Conservation (phyloP, 2,888 invertebrate genomes). For the Marronus borbonicus region DNA sequence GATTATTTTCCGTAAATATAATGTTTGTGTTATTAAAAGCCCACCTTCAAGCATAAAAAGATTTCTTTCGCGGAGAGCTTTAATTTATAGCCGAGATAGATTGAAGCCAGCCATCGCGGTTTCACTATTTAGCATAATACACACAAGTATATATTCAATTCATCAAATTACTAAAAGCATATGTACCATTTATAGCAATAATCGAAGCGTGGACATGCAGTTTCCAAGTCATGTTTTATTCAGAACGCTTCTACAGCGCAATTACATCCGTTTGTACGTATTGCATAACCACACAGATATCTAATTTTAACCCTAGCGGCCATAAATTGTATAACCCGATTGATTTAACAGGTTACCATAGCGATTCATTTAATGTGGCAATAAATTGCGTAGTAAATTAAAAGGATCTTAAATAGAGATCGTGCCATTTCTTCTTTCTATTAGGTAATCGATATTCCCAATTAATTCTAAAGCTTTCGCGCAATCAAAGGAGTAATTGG, state of each 20-base stretch:
- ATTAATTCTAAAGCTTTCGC: not conserved
- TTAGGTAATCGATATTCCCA: not conserved
- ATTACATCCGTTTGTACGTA: not conserved
- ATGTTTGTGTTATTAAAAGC: no score
- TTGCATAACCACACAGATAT: not conserved
- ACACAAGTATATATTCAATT: not conserved
- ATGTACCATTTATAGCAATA: not conserved
- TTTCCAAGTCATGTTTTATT: slow-evolving; percentile 10
- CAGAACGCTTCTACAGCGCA: not conserved
- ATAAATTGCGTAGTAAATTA: slow-evolving; percentile 3
- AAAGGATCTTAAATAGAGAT: slow-evolving; percentile 8
- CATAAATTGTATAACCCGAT: slow-evolving; percentile 7
- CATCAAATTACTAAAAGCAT: not conserved
- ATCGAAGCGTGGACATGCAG: not conserved
- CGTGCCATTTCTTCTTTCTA: not conserved
- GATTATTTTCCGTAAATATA: no score
- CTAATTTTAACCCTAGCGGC: slow-evolving; percentile 7
- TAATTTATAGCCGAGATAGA: no score
- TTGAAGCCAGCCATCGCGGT: no score
- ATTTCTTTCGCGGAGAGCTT: no score
- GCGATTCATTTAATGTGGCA: slow-evolving; percentile 5
- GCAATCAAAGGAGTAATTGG: not conserved
- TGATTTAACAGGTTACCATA: slow-evolving; percentile 14
- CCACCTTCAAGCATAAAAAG: no score
- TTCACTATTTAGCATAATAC: no score